Evolutionary conservation across 2,797 vertebrate species (phyloP).

Genomic region (Bothrops alternatus): DNA sequence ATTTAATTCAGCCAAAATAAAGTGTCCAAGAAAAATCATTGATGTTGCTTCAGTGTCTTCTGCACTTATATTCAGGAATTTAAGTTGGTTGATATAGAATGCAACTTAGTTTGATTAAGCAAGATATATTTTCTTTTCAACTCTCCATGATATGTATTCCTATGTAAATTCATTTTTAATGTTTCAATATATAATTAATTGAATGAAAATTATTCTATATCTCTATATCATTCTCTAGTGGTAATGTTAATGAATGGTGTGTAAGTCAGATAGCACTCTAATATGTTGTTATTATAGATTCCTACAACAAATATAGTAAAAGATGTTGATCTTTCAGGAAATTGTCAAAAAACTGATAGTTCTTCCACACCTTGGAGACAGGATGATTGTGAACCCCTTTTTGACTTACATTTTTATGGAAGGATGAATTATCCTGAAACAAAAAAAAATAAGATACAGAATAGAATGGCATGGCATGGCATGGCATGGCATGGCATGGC

Average conservation of each 20-base stretch:
- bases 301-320: background rate
- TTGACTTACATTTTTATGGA: background rate
- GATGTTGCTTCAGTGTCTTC: background rate
- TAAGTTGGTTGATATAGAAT: background rate
- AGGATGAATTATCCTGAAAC: background rate
- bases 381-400: background rate
- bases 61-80: background rate
- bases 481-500: too few species aligned
- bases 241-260: background rate
- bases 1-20: background rate
- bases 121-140: background rate
- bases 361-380: background rate
- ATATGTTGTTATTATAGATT: background rate
- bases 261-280: background rate
- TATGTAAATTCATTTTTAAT: background rate
- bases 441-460: background rate
- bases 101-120: background rate
- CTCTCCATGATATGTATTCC: background rate
- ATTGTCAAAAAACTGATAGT: background rate
- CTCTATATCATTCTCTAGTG: background rate
- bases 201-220: background rate
- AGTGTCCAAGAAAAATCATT: background rate
- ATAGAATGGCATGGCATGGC: too few species aligned
- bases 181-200: background rate
- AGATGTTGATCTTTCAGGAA: background rate